phyloP scores from a whole-genome alignment of 2,113 vertebrate species.

The Barnardius zonarius region DNA sequence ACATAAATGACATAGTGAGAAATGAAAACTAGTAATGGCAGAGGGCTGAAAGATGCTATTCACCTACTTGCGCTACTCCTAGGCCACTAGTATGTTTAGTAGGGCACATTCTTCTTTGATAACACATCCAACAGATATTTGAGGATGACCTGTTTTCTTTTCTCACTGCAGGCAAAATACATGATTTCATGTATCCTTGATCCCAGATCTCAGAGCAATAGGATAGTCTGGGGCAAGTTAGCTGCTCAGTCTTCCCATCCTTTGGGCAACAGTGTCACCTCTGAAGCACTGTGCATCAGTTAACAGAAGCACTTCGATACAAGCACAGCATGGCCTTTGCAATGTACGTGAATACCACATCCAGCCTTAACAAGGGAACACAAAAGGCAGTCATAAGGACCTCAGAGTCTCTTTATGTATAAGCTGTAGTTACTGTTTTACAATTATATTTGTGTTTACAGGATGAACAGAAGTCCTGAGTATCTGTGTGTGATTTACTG shows the following conservation, averaged over 20 bases:
- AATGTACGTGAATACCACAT: background rate
- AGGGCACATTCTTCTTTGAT: background rate
- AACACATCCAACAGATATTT: background rate
- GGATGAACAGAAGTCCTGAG: background rate
- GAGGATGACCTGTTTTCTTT: background rate
- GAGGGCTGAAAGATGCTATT: background rate
- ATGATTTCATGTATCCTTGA: background rate
- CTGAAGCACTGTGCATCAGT: background rate
- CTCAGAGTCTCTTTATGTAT: background rate
- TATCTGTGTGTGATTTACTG: background rate
- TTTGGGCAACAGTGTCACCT: background rate
- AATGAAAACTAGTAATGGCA: background rate
- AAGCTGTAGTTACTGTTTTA: background rate
- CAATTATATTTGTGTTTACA: background rate
- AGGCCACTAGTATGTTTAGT: accelerated
- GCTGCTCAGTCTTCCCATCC: background rate
- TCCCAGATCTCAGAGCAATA: background rate
- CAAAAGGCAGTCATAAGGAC: background rate
- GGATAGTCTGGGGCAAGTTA: background rate
- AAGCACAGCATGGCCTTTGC: background rate
- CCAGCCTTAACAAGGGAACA: background rate
- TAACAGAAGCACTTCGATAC: background rate
- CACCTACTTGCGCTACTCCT: background rate
- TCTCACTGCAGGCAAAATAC: background rate
- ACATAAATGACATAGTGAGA: background rate